phyloP scores from a whole-genome alignment of 37 sponge, comb jelly and placozoan genomes.

The Ephydatia muelleri region DNA sequence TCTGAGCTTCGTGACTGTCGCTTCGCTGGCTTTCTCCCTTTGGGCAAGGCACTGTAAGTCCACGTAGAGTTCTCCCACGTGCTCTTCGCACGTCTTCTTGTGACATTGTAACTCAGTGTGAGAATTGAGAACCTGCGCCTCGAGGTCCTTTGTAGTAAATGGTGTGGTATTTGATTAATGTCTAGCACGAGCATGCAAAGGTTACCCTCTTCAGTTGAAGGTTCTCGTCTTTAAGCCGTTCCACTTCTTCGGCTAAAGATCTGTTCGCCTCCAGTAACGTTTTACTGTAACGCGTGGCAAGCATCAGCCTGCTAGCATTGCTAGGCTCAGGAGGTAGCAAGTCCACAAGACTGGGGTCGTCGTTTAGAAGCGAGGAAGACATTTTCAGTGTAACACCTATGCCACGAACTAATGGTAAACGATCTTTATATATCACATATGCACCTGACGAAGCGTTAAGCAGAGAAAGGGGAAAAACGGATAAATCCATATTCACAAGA shows the following conservation, averaged over 20 bases:
- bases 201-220: not conserved
- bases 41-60: not conserved
- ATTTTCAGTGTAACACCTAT: not conserved
- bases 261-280: slow-evolving; percentile 36
- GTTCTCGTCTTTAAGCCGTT: not conserved
- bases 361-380: not conserved
- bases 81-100: not conserved
- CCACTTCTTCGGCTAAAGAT: not conserved
- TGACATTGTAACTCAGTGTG: not conserved
- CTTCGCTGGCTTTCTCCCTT: not conserved
- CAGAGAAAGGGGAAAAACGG: too few relatives aligned
- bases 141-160: not conserved
- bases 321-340: not conserved
- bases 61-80: not conserved
- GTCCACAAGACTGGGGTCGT: not conserved
- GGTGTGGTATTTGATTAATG: not conserved
- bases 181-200: not conserved
- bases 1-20: not conserved
- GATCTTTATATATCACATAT: too few relatives aligned
- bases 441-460: too few relatives aligned
- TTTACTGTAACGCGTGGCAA: not conserved
- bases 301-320: not conserved
- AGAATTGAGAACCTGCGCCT: not conserved
- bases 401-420: not conserved
- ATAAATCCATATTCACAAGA: too few relatives aligned